Percentiles rank a stretch among this genome's conserved stretches.
Conservation (phyloP, 2,797 vertebrate genomes). For the Poecilia wingei region DNA sequence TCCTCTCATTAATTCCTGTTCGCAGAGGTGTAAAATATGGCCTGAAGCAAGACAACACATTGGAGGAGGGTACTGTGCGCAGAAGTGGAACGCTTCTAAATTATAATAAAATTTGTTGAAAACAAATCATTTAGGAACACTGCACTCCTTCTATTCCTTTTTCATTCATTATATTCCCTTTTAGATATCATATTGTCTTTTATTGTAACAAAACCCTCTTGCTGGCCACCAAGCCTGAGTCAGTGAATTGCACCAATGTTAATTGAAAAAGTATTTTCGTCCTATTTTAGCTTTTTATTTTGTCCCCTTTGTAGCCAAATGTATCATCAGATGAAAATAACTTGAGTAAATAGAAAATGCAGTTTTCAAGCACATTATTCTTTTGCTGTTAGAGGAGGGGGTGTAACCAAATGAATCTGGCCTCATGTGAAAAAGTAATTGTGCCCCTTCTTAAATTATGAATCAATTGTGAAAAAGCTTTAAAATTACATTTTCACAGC, state of each 20-base stretch:
- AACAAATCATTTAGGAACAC: slow-evolving; percentile 4
- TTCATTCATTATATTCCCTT: neutral
- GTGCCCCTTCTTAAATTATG: neutral
- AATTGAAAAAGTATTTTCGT: neutral
- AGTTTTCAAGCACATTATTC: neutral
- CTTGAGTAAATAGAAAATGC: neutral
- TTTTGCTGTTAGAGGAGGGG: neutral
- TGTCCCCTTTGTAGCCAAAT: neutral
- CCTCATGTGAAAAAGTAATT: neutral
- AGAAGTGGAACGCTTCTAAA: slow-evolving; percentile 11
- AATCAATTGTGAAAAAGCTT: neutral
- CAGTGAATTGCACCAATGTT: neutral
- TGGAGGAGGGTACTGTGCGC: slow-evolving; percentile 5
- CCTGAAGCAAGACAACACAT: slow-evolving; percentile 30
- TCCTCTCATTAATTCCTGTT: slow-evolving; percentile 34
- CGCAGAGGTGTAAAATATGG: slow-evolving; percentile 37
- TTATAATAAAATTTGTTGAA: slow-evolving; percentile 27
- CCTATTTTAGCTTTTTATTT: neutral
- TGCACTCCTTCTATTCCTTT: too few relatives aligned
- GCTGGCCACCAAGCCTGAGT: neutral
- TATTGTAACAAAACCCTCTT: slow-evolving; percentile 6
- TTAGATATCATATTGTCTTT: slow-evolving; percentile 10
- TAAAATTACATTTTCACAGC: neutral
- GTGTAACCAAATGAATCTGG: neutral
- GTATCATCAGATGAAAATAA: neutral